Percentiles rank a stretch among this genome's conserved stretches.
Conservation (phyloP, 2,113 vertebrate species). For the Dasypus novemcinctus region DNA sequence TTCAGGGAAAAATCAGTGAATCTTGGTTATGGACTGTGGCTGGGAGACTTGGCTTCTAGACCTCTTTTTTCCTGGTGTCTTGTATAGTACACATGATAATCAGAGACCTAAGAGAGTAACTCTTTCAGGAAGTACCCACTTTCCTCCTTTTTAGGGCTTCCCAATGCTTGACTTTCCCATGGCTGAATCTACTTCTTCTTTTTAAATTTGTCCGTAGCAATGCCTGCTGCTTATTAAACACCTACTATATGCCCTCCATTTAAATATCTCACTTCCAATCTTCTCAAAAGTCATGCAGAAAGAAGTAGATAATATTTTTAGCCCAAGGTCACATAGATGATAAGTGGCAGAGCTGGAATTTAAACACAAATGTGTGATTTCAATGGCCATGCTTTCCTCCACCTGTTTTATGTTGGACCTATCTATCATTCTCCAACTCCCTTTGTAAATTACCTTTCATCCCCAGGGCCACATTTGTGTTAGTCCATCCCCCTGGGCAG, state of each 20-base stretch:
- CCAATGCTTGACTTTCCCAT: background rate
- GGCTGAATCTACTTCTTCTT: background rate
- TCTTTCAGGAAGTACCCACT: background rate
- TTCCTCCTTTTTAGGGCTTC: background rate
- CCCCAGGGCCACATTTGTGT: background rate
- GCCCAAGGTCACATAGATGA: background rate
- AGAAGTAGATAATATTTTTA: background rate
- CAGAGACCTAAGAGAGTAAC: too few species aligned
- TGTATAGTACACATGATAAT: background rate
- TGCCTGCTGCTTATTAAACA: background rate
- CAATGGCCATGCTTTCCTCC: background rate
- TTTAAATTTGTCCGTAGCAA: background rate
- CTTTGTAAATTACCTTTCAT: background rate
- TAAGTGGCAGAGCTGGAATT: background rate
- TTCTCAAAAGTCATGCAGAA: background rate
- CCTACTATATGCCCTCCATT: background rate
- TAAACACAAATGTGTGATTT: background rate
- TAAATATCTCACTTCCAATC: background rate
- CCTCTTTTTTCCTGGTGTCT: background rate
- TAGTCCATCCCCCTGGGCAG: background rate
- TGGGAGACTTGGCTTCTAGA: background rate
- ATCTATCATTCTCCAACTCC: rapidly evolving
- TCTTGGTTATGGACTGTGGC: too few species aligned
- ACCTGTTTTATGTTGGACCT: background rate
- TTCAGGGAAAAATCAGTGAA: background rate